Evolutionary conservation across 2,113 vertebrate genomes (phyloP), one percentile per base, ranked within the genome.

Genomic region (Condylura cristata): DNA sequence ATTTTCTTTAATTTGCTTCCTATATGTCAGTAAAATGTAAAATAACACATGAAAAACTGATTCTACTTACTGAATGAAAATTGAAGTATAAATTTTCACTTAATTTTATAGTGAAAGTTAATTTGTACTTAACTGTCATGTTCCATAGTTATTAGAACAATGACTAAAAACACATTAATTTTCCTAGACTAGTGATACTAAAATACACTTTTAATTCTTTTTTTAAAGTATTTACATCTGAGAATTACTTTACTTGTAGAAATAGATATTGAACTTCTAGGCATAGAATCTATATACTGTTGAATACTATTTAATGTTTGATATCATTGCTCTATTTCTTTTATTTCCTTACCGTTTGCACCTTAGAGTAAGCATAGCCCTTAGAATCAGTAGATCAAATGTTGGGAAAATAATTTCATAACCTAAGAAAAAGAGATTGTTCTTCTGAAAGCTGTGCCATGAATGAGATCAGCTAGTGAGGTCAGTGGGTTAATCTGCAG

Each of bases 401-500:
- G 80, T 76, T 92, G 92, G 65, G 75, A 95, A 93, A 96, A 96
- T 78, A 95, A 90, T 96, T 96, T 88, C 56, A 76, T 90, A 95
- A 79, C 74, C 53, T 80, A 28, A 91, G 86, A 79, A 76, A 74
- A 91, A 83, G 84, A 39, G 66, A 81, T 24, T 51, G 6, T 32
- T 87, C 80, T 83, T 75, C 84, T 96, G 76, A 96, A 97, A 92
- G 90, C 84, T 85, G 96, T 92, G 81, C 96, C 79, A 94, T 94
- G 92, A 86, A 94, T 84, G 92, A 91, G 95, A 83, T 95, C 98
- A 98, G 97, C 97, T 98, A 96, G 97, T 97, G 97, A 98, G 98
- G 98, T 99, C 98, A 98, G 97, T 97, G 97, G 93, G 32, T 98
- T 98, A 98, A 98, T 98, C 97, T 98, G 97, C 96, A 98, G 96